phyloP scores from a whole-genome alignment of 2,797 vertebrate species.

The Salarias fasciatus region DNA sequence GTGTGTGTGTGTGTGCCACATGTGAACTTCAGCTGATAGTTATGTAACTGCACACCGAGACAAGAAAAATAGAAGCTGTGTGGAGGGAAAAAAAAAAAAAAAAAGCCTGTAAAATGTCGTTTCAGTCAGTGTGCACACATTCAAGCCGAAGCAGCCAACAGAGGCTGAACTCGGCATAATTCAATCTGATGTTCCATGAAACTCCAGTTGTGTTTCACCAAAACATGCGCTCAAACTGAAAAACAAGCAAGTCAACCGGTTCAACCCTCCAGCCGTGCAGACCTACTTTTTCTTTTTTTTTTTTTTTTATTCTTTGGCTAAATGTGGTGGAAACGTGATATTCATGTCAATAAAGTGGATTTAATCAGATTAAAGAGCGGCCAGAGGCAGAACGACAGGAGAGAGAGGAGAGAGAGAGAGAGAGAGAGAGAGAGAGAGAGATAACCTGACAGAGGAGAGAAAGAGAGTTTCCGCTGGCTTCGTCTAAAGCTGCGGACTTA shows the following conservation, averaged over 20 bases:
- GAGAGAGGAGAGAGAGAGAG: background rate
- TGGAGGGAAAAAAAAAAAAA: too few relatives aligned
- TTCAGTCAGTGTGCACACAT: too few relatives aligned
- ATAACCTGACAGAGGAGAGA: constrained; percentile 42
- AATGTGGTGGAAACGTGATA: constrained; percentile 36
- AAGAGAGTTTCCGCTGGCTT: constrained; percentile 73
- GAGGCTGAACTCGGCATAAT: background rate
- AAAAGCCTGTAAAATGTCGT: too few relatives aligned
- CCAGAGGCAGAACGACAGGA: constrained; percentile 29
- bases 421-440: constrained; percentile 14
- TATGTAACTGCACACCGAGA: constrained; percentile 17
- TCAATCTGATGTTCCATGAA: too few relatives aligned
- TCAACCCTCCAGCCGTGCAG: too few relatives aligned
- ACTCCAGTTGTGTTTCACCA: background rate
- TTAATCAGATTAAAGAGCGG: constrained; percentile 54
- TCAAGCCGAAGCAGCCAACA: too few relatives aligned
- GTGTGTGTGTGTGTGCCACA: constrained; percentile 20
- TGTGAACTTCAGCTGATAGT: constrained; percentile 15
- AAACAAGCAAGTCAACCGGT: too few relatives aligned
- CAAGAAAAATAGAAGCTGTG: background rate
- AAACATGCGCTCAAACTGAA: background rate
- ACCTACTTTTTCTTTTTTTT: too few relatives aligned
- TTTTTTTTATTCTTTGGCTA: background rate
- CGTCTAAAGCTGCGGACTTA: constrained; percentile 63
- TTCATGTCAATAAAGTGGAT: constrained; percentile 28